phyloP scores from a whole-genome alignment of 2,113 vertebrate species.

The Poeciliopsis turrubarensis region DNA sequence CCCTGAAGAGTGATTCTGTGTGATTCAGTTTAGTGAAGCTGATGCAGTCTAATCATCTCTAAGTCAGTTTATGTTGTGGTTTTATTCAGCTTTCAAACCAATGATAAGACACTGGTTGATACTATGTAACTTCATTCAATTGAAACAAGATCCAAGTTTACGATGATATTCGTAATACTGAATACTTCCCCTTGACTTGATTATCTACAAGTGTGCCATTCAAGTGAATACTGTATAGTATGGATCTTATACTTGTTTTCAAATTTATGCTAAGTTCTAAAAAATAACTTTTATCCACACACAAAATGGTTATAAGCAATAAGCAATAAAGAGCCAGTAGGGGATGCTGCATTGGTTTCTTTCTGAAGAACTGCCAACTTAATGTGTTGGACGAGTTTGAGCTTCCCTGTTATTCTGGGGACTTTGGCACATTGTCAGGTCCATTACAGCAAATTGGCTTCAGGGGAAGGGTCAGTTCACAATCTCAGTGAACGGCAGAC shows the following conservation, averaged over 20 bases:
- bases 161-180: not conserved
- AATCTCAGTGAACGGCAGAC: not conserved
- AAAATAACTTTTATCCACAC: not conserved
- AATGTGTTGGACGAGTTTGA: no score
- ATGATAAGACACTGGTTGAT: not conserved
- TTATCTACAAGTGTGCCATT: not conserved
- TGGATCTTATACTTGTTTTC: not conserved
- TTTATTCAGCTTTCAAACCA: not conserved
- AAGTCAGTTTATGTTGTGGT: not conserved
- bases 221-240: not conserved
- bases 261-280: not conserved
- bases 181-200: not conserved
- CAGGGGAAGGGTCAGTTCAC: no score
- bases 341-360: not conserved
- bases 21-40: not conserved
- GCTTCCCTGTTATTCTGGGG: no score
- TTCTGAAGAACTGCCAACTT: no score
- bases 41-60: not conserved
- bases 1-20: not conserved
- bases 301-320: not conserved
- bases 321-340: not conserved
- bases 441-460: no score
- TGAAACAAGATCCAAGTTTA: not conserved
- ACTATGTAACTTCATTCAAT: not conserved
- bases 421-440: no score